Conservation (phyloP, 2,888 invertebrate genomes). For the Neelides folsomi region DNA sequence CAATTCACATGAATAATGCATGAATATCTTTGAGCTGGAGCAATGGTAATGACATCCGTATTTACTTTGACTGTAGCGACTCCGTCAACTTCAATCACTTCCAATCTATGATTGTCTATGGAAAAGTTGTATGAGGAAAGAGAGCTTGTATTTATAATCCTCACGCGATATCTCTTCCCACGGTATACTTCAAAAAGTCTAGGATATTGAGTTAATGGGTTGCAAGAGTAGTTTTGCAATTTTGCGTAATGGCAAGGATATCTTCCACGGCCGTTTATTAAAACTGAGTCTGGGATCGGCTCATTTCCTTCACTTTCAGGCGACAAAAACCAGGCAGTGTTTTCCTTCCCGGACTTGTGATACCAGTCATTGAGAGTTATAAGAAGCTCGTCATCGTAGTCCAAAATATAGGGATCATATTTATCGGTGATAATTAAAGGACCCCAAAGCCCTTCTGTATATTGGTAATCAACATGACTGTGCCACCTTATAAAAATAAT, state of each 20-base stretch:
- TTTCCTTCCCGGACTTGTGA: constrained; percentile 11
- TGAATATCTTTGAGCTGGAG: constrained; percentile 24
- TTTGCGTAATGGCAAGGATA: constrained; percentile 15
- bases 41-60: constrained; percentile 8
- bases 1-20: constrained; percentile 11
- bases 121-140: constrained; percentile 15
- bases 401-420: neutral
- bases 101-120: constrained; percentile 18
- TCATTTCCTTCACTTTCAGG: constrained; percentile 10
- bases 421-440: constrained; percentile 8
- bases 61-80: constrained; percentile 9
- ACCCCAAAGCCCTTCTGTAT: constrained; percentile 26
- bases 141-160: constrained; percentile 21
- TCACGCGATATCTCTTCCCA: constrained; percentile 17
- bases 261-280: constrained; percentile 21
- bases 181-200: constrained; percentile 12
- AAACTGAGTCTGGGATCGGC: constrained; percentile 18
- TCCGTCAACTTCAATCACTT: constrained; percentile 22
- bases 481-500: constrained; percentile 14
- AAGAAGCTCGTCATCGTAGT: constrained; percentile 21
- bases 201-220: constrained; percentile 1
- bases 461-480: constrained; percentile 19
- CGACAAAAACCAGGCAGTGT: constrained; percentile 12
- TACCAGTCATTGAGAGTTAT: constrained; percentile 22
- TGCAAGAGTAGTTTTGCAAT: constrained; percentile 9